Base-by-base conservation (phyloP, 1,140 invertebrate genomes). In the Euura saliciscinereae region DNA sequence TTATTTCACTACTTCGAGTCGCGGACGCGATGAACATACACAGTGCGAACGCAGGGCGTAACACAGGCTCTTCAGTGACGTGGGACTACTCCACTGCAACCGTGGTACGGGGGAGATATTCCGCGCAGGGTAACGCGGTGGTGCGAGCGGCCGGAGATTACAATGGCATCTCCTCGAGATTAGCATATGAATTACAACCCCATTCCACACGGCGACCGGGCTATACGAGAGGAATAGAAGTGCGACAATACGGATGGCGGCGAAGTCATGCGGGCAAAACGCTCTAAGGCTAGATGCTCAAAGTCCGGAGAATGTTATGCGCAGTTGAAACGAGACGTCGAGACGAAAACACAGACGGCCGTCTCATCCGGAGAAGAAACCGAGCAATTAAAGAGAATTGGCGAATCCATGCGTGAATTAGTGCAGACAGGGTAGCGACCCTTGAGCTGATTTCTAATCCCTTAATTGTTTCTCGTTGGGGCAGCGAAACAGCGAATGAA, bases 151-250 rank as follows among this genome's bases (percentile, higher is more conserved):
- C 86, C 84, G 84, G 86, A 87, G 85, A 87, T 87, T 86, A 87
- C 86, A 87, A 87, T 87, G 85, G 84, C 84, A 87, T 87, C 85
- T 85, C 81, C 82, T 81, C 83, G 73, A 85, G 84, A 86, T 87
- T 87, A 87, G 84, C 85, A 86, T 87, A 86, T 86, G 86, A 87
- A 86, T 87, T 86, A 85, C 82, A 85, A 81, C 69, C 70, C 77
- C 75, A 71, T 77, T 75, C 70, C 51, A 28, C 28, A 28, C 28
- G 28, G 28, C 28, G 28, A 28, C 28, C 1, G 28, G 28, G 28
- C 28, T 28, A 28, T 28, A 28, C 28, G 28, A 28, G 28, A 28
- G 28, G 28, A 28, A 59, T 59, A 8, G 51, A 59, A 59, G 51
- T 59, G 51, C 51, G 51, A 59, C 51, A 5, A 6, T 59, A 59